Base-by-base conservation (phyloP, 2,797 vertebrate species). In the Bradypus variegatus region DNA sequence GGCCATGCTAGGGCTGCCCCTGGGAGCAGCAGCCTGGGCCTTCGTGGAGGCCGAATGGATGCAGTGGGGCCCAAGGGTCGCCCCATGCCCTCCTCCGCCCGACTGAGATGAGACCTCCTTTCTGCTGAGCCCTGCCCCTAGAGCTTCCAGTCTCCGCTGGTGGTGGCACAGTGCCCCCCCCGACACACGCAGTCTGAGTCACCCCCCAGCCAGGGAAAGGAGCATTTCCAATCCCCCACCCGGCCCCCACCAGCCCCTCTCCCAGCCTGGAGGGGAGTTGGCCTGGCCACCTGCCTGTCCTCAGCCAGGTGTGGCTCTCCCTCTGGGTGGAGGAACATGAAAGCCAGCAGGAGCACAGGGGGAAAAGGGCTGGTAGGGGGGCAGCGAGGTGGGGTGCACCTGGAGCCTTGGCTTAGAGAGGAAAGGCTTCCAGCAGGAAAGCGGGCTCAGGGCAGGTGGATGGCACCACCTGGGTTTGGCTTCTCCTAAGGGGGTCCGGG, bases 271-370 rank as follows among this genome's bases (percentile, higher is more conserved):
- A 69, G 38, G 4, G 0, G 48, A 70, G 93, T 65, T 95, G 95
- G 94, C 93, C 92, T 95, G 86, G 95, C 96, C 96, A 95, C n/a
- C 11, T 53, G 90, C 77, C 36, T 25, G 75, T 3, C 33, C 84
- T 73, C 84, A 64, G 94, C 93, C 69, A 50, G 50, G 81, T 53
- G 36, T 18, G 3, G 41, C 89, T 64, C 41, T 67, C 82, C 64
- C 31, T 50, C 83, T 90, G 55, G 90, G 90, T 91, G 78, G 91
- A 77, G 95, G 94, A 75, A 85, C 86, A 88, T 95, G 91, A 93
- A 90, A 89, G n/a, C 75, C 95, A 89, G 92, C 79, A 79, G 92
- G 90, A 93, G 79, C 85, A 19, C 0, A 76, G 92, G 94, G 95
- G 94, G 84, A 8, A 45, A 8, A 45, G 41, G 41, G 41, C 41